Evolutionary conservation across 53 echinoderm and acorn worm species (phyloP).

Genomic region (Echinarachnius parma): DNA sequence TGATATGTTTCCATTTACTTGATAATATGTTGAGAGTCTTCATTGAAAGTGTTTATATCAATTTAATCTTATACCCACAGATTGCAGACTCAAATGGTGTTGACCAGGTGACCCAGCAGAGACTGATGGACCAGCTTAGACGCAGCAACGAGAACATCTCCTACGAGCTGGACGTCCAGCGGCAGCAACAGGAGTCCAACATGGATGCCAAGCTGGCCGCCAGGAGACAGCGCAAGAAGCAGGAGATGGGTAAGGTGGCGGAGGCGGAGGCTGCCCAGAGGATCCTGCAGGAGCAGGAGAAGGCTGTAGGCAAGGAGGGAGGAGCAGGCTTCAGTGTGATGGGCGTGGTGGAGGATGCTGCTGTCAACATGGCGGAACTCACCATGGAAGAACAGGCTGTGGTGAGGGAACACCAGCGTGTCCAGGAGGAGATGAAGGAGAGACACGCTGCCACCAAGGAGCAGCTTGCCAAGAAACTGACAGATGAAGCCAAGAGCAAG

Average conservation of each 20-base stretch:
- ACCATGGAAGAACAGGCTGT: constrained; percentile 97
- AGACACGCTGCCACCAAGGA: constrained; percentile 71
- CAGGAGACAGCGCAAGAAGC: constrained; percentile 58
- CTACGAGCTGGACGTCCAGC: constrained; percentile 76
- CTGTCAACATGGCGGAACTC: constrained; percentile 67
- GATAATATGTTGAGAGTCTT: too few relatives aligned
- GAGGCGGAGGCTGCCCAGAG: constrained; percentile 81
- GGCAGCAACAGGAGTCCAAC: constrained; percentile 73
- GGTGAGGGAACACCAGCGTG: constrained; percentile 85
- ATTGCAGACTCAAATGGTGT: constrained; percentile 43
- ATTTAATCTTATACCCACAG: not conserved
- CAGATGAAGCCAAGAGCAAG: constrained; percentile 54
- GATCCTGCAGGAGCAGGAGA: constrained; percentile 84
- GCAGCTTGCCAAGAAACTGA: constrained; percentile 60
- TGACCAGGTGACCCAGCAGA: constrained; percentile 83
- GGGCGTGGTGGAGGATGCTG: constrained; percentile 54
- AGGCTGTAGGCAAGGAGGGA: constrained; percentile 51
- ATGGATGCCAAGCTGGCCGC: constrained; percentile 74
- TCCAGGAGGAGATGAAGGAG: constrained; percentile 79
- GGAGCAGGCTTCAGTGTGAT: constrained; percentile 48
- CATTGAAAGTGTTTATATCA: too few relatives aligned
- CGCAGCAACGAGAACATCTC: constrained; percentile 77
- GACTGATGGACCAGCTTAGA: constrained; percentile 83
- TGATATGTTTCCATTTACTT: too few relatives aligned
- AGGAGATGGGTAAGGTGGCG: constrained; percentile 64